Evolutionary conservation across 2,797 vertebrate species (phyloP).

Genomic region (Cossypha caffra): DNA sequence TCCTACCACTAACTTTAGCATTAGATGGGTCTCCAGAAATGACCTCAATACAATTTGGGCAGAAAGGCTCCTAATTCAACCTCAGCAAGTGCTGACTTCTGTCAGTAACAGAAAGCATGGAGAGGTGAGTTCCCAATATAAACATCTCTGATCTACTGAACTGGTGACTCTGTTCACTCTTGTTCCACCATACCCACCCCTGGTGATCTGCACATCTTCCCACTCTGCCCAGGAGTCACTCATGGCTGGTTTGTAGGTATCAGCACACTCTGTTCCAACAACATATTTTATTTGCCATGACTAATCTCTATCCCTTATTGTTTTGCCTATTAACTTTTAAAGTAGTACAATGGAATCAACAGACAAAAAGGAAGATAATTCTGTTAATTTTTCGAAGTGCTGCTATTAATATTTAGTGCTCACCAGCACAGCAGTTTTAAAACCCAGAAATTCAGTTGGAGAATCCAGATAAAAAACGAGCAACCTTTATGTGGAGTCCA

Average conservation of each 20-base stretch:
- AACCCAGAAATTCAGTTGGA: constrained; percentile 43
- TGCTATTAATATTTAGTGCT: constrained; percentile 35
- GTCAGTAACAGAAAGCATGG: background rate
- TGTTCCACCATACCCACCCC: background rate
- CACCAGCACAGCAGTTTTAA: constrained; percentile 35
- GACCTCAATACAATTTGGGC: background rate
- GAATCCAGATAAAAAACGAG: constrained; percentile 62
- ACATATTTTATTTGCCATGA: background rate
- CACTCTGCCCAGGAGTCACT: background rate
- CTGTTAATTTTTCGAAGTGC: constrained; percentile 34
- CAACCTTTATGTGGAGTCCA: constrained; percentile 65
- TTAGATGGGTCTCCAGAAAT: background rate
- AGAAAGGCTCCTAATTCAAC: background rate
- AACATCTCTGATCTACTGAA: background rate
- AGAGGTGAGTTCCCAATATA: background rate
- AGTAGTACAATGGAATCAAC: constrained; percentile 13
- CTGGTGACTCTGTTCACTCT: background rate
- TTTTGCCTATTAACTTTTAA: constrained; percentile 9
- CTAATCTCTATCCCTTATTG: background rate
- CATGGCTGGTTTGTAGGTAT: background rate
- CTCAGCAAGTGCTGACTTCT: background rate
- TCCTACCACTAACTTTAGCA: background rate
- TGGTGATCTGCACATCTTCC: background rate
- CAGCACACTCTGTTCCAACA: background rate
- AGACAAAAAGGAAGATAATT: constrained; percentile 35